These are phyloP conservation scores for Tarsius wallacei DNA, from an alignment of 2,797 vertebrate genomes.

Conservation along the genomic window DNA sequence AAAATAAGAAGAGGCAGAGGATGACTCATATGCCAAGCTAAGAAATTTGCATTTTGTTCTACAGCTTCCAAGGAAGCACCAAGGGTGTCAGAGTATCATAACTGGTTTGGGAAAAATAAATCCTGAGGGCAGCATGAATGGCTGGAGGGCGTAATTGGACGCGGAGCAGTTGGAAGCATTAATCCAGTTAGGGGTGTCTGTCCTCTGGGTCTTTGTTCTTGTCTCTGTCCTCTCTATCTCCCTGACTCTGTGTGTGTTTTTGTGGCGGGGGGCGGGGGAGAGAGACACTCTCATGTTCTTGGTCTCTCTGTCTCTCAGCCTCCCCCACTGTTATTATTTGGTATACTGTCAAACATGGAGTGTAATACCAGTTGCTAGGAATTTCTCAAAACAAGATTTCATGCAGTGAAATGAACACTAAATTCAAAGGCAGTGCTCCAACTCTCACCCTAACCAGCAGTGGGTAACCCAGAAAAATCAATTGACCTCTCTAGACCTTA, in stretches of 20 bases:
- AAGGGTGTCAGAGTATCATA: not conserved
- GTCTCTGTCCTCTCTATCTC: not conserved
- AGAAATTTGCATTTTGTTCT: not conserved
- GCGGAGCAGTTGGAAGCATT: not conserved
- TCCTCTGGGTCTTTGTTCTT: not conserved
- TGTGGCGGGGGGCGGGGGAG: too few species aligned
- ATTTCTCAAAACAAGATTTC: not conserved
- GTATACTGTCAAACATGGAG: not conserved
- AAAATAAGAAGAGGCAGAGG: not conserved
- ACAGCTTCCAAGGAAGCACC: not conserved
- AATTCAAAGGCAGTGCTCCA: not conserved
- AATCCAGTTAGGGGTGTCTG: not conserved
- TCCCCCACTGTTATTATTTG: not conserved
- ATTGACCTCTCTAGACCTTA: not conserved
- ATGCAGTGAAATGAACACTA: not conserved
- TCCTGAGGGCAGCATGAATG: not conserved
- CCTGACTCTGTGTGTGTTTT: not conserved
- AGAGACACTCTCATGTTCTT: not conserved
- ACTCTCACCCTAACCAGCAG: not conserved
- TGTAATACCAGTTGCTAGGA: not conserved
- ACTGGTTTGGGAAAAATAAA: not conserved
- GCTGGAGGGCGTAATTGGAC: not conserved
- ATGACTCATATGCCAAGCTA: not conserved
- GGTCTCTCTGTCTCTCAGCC: not conserved
- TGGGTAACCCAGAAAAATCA: not conserved